Percentiles rank a stretch among this genome's conserved stretches.
These are phyloP conservation scores for Hirtodrosophila alboralis DNA, from an alignment of 2,888 invertebrate genomes.

Conservation along the genomic window DNA sequence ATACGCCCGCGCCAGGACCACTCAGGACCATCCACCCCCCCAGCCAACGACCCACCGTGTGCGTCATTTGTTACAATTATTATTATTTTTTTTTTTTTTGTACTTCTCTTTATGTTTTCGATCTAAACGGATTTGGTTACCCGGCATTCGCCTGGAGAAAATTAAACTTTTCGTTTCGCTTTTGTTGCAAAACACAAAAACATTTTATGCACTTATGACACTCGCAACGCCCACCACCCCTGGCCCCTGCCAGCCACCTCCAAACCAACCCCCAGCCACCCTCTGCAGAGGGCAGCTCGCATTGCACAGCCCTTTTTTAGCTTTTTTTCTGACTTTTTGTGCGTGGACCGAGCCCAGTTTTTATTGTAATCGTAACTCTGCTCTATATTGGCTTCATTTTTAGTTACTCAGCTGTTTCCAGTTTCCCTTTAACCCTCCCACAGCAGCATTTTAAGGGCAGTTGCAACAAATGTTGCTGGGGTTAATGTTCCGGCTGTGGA, in stretches of 20 bases:
- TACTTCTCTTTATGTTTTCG: conserved; percentile 49
- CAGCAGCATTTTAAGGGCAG: conserved; percentile 30
- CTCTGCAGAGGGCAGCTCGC: conserved; percentile 13
- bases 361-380: conserved; percentile 67
- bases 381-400: conserved; percentile 75
- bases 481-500: conserved; percentile 52
- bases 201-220: conserved; percentile 78
- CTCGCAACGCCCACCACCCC: conserved; percentile 41
- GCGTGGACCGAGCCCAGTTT: conserved; percentile 70
- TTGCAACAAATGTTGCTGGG: conserved; percentile 66
- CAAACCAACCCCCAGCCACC: conserved; percentile 37
- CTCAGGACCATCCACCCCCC: conserved; percentile 12
- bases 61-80: conserved; percentile 79
- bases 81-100: conserved; percentile 52
- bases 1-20: conserved; percentile 54
- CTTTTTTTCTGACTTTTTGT: conserved; percentile 50
- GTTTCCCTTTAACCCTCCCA: conserved; percentile 7
- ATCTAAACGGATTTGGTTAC: conserved; percentile 83
- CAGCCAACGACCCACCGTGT: conserved; percentile 40
- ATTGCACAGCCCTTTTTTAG: conserved; percentile 46
- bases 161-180: conserved; percentile 78
- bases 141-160: conserved; percentile 69
- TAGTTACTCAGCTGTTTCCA: conserved; percentile 74
- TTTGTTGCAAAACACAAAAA: conserved; percentile 70
- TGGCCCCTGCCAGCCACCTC: not conserved